Conservation (phyloP, 2,113 vertebrate genomes). For the Anguilla rostrata region DNA sequence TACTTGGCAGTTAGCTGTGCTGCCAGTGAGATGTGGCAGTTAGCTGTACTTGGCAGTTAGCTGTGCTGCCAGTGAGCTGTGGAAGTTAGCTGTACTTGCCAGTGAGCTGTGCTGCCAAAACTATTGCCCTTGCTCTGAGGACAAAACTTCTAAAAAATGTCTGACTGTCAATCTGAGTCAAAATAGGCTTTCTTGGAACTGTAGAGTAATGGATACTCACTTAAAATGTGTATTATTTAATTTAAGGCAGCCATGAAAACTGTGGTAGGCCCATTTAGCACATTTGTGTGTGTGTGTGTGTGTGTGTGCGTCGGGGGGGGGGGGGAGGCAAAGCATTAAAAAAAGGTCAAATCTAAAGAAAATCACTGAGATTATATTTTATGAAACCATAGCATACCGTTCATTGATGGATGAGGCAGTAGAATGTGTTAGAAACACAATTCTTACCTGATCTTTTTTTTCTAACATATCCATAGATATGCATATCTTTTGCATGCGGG, state of each 20-base stretch:
- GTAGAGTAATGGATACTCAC: not conserved
- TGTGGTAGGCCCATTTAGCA: not conserved
- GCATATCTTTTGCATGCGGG: slow-evolving; percentile 55
- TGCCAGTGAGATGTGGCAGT: too few species aligned
- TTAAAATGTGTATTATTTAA: not conserved
- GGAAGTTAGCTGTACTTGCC: not conserved
- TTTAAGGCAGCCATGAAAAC: not conserved
- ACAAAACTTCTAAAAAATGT: not conserved
- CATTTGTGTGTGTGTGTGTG: too few species aligned
- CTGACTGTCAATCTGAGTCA: not conserved
- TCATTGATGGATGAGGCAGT: slow-evolving; percentile 34
- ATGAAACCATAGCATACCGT: slow-evolving; percentile 57
- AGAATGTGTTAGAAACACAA: slow-evolving; percentile 64
- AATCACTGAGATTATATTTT: slow-evolving; percentile 42
- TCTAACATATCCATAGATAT: not conserved
- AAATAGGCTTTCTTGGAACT: not conserved
- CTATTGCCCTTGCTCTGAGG: not conserved
- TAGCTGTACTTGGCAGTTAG: not conserved
- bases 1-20: not conserved
- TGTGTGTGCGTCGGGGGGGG: too few species aligned
- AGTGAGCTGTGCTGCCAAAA: not conserved
- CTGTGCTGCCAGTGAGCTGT: not conserved
- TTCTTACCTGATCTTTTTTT: slow-evolving; percentile 41
- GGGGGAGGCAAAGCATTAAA: too few species aligned
- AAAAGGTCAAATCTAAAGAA: not conserved